Conservation (phyloP, 2,888 invertebrate species). For the Microctonus brassicae region DNA sequence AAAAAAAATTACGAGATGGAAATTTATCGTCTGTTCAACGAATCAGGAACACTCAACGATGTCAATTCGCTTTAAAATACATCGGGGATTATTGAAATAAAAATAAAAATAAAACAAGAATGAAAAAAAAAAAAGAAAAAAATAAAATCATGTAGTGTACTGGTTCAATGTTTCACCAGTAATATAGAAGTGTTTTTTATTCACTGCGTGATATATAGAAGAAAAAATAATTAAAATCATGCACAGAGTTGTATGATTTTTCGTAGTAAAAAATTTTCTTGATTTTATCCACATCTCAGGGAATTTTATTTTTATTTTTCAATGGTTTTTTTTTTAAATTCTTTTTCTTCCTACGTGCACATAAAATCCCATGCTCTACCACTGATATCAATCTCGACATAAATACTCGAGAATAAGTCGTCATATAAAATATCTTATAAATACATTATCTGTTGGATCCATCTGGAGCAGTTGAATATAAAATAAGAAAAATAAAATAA, state of each 20-base stretch:
- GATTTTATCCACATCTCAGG: too few species aligned
- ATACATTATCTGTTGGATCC: too few species aligned
- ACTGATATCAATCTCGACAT: not conserved
- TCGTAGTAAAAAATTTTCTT: too few species aligned
- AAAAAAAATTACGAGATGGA: conserved; percentile 25
- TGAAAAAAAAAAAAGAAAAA: not conserved
- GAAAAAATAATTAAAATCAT: too few species aligned
- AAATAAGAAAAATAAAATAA: not conserved
- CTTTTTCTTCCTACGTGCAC: not conserved
- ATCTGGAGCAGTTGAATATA: not conserved
- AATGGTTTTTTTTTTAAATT: not conserved
- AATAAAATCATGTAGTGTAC: not conserved
- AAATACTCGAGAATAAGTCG: not conserved
- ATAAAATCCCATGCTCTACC: not conserved
- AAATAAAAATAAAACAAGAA: too few species aligned
- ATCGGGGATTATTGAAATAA: not conserved
- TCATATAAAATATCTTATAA: too few species aligned
- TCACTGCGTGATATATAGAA: too few species aligned
- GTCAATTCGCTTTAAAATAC: conserved; percentile 9
- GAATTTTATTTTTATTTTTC: too few species aligned
- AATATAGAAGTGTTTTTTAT: too few species aligned
- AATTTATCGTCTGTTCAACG: conserved; percentile 19
- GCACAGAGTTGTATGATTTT: too few species aligned
- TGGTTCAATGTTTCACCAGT: not conserved
- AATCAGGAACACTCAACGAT: conserved; percentile 7